Evolutionary conservation across 1,140 invertebrate genomes (phyloP).

Genomic region (Drosophila paulistorum): DNA sequence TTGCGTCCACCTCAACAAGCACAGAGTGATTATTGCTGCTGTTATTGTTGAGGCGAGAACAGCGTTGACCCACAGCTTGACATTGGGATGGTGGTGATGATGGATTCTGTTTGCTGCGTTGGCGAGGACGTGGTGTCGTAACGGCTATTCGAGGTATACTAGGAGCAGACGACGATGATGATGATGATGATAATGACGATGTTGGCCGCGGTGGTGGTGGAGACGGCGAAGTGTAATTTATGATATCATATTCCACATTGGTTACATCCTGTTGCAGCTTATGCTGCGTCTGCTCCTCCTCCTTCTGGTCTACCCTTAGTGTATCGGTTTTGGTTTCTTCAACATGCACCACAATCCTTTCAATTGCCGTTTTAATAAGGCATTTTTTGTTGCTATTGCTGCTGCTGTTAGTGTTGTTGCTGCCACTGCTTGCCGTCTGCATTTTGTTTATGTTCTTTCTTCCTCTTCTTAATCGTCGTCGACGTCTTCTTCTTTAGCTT

Average conservation of each 20-base stretch:
- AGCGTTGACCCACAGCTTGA: constrained; percentile 23
- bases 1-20: constrained; percentile 46
- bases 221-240: constrained; percentile 49
- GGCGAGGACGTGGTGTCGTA: constrained; percentile 19
- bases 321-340: constrained; percentile 12
- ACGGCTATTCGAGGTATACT: constrained; percentile 19
- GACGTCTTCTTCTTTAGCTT: constrained; percentile 21
- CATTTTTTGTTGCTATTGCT: constrained; percentile 46
- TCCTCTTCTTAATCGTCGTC: constrained; percentile 44
- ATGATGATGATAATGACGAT: neutral
- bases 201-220: neutral
- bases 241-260: constrained; percentile 65
- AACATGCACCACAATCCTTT: constrained; percentile 41
- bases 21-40: constrained; percentile 35
- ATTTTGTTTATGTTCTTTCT: constrained; percentile 65
- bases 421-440: constrained; percentile 39
- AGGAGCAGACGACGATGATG: neutral
- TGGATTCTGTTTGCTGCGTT: constrained; percentile 7
- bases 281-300: constrained; percentile 7
- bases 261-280: constrained; percentile 41
- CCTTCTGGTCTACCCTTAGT: neutral
- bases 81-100: neutral
- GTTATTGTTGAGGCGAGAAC: constrained; percentile 43
- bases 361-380: constrained; percentile 49
- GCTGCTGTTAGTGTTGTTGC: constrained; percentile 23